These are phyloP conservation scores for Serrognathus titanus DNA, from an alignment of 2,888 invertebrate genomes.

Conservation along the genomic window DNA sequence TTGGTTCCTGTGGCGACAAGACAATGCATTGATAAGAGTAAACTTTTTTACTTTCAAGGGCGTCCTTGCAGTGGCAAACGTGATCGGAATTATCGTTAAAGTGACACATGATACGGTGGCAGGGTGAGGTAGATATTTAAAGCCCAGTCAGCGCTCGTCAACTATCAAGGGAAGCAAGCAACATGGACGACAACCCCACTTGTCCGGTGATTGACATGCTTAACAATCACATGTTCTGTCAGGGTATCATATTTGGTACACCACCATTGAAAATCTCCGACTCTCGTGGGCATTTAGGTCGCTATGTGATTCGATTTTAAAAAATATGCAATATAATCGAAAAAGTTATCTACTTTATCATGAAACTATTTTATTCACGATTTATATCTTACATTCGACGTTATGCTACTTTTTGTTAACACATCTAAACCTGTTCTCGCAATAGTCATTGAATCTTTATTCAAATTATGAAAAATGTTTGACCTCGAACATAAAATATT, in stretches of 20 bases:
- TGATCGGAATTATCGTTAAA: constrained; percentile 10
- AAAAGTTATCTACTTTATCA: no score
- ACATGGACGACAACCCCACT: constrained; percentile 44
- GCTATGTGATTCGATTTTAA: background rate
- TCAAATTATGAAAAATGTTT: no score
- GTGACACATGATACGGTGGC: constrained; percentile 31
- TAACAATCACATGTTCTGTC: constrained; percentile 45
- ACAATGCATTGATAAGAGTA: no score
- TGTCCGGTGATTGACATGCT: constrained; percentile 45
- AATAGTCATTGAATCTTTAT: no score
- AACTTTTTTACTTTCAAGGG: constrained; percentile 1
- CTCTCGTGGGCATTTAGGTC: background rate
- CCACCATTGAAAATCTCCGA: background rate
- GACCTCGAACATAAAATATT: no score
- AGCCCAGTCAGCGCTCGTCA: constrained; percentile 43
- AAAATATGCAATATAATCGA: no score
- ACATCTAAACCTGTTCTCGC: no score
- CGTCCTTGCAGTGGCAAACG: background rate
- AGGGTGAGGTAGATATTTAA: constrained; percentile 28
- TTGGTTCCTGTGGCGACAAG: background rate
- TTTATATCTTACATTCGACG: no score
- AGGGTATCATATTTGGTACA: constrained; percentile 32
- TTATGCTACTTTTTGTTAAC: no score
- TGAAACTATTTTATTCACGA: no score
- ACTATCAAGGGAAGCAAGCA: constrained; percentile 40